Evolutionary conservation across 2,797 vertebrate species (phyloP).

Genomic region (Propithecus deckenii): DNA sequence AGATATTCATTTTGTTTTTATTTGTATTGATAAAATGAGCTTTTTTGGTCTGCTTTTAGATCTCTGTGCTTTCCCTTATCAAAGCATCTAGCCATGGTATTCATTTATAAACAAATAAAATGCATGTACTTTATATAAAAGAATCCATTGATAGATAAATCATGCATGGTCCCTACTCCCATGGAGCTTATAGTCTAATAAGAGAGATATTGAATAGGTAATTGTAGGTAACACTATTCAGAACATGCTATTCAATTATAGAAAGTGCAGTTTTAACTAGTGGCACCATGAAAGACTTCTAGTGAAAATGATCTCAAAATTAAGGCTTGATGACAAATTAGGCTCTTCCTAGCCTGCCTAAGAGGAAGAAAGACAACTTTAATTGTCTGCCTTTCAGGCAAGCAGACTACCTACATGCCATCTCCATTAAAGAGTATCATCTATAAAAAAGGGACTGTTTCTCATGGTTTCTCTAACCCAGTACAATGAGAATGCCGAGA

Average conservation of each 20-base stretch:
- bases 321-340: background rate
- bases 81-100: background rate
- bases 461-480: background rate
- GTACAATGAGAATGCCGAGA: background rate
- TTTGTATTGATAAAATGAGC: background rate
- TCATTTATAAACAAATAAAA: slow-evolving; percentile 20
- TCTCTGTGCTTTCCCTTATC: background rate
- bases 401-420: background rate
- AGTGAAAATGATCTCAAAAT: background rate
- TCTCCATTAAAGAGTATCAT: background rate
- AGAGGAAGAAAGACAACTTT: background rate
- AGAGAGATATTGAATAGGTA: background rate
- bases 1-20: background rate
- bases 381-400: background rate
- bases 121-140: background rate
- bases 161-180: background rate
- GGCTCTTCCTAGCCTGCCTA: background rate
- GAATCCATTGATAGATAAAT: background rate
- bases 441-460: background rate
- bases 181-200: background rate
- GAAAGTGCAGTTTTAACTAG: background rate
- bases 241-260: background rate
- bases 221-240: background rate
- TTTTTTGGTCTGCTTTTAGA: background rate
- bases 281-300: background rate